Evolutionary conservation across 2,113 vertebrate genomes (phyloP), one percentile per base, ranked within the genome.

Genomic region (Notechis scutatus): DNA sequence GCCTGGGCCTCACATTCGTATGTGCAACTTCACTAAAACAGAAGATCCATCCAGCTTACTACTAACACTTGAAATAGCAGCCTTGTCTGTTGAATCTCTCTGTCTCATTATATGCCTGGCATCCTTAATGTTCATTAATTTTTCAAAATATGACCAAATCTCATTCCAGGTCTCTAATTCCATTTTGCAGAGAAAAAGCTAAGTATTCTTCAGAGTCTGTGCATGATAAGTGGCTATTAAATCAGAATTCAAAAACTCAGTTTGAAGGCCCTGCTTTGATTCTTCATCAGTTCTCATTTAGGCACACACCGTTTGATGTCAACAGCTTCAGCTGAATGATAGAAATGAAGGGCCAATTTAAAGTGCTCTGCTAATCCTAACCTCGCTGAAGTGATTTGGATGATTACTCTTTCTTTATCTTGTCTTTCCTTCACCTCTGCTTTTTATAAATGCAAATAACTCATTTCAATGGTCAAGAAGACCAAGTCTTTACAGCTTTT

Each of bases 121-220:
- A 95, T 95, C 92, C 85, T 88, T 92, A 89, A 1, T 85, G 74
- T 59, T 91, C 45, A 94, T 91, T 92, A 87, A 93, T 91, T 42
- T 87, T 93, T 89, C 90, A 88, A 52, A 93, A 92, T 87, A 90
- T 91, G 42, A 91, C 87, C 86, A 95, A 94, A 85, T 92, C 57
- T 85, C 45, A 57, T 89, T 95, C 50, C 59, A 74, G 61, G 10
- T 47, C 24, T 88, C 52, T 90, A 81, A 88, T 85, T 95, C 95
- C 0, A 92, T 94, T 95, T 96, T 93, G 29, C 91, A 23, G 92
- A 92, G 74, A 92, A 92, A 92, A 54, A 86, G 45, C 52, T 74
- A 29, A 54, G 81, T 42, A 93, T 92, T 92, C 42, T 94, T 61
- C 55, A 69, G 42, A 26, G 2, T 90, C 20, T 94, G 85, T 90